These are phyloP conservation scores for Desoria tigrina DNA, from an alignment of 2,888 invertebrate genomes.

Conservation along the genomic window DNA sequence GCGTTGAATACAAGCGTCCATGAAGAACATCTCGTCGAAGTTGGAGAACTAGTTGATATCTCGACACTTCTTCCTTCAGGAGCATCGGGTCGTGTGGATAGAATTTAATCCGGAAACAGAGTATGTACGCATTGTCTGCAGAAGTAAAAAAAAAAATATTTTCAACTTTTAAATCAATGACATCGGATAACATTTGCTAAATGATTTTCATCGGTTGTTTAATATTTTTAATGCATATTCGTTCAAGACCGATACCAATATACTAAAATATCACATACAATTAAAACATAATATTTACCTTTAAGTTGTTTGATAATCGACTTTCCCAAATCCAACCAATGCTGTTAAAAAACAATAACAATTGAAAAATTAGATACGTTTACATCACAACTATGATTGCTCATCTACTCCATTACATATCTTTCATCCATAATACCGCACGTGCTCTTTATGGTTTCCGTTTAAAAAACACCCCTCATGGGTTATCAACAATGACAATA, in stretches of 20 bases:
- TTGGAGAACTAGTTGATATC: conserved; percentile 92
- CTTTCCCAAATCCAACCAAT: conserved; percentile 90
- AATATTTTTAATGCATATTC: no score
- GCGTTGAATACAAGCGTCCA: conserved; percentile 88
- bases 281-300: no score
- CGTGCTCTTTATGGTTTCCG: no score
- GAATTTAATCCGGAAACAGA: conserved; percentile 96
- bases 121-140: conserved; percentile 82
- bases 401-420: no score
- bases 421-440: no score
- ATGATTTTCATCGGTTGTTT: no score
- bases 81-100: conserved; percentile 93
- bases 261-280: no score
- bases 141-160: neutral
- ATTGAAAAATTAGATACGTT: no score
- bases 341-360: conserved; percentile 64
- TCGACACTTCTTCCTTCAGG: conserved; percentile 88
- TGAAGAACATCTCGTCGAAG: conserved; percentile 91
- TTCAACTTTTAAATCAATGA: neutral
- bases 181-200: neutral
- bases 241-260: no score
- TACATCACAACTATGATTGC: no score
- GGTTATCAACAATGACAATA: no score
- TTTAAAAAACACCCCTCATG: no score
- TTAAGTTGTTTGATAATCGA: conserved; percentile 88